Evolutionary conservation across 2,888 invertebrate species (phyloP).

Genomic region (Drosophila mayaguana): DNA sequence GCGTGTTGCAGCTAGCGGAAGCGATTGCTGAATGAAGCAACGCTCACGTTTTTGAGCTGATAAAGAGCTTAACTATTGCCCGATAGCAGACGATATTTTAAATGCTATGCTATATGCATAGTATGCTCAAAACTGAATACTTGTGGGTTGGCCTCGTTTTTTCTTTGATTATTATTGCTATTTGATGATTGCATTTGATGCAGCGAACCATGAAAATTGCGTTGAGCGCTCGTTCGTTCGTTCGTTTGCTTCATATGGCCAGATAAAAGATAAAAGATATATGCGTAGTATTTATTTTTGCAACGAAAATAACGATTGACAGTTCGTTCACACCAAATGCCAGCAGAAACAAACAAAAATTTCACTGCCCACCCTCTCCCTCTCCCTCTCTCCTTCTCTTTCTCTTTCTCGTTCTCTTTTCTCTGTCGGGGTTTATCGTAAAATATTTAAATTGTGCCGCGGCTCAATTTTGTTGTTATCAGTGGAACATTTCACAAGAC

Average conservation of each 20-base stretch:
- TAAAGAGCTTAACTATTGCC: constrained; percentile 20
- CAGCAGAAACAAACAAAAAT: constrained; percentile 44
- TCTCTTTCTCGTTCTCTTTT: background rate
- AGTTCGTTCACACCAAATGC: constrained; percentile 74
- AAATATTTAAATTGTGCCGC: constrained; percentile 70
- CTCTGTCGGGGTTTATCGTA: constrained; percentile 45
- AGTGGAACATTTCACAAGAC: constrained; percentile 64
- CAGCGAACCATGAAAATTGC: constrained; percentile 37
- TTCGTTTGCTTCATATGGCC: background rate
- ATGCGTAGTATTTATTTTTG: constrained; percentile 55
- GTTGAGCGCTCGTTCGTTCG: background rate
- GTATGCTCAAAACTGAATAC: background rate
- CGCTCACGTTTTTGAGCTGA: constrained; percentile 49
- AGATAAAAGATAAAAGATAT: constrained; percentile 49
- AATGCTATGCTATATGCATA: background rate
- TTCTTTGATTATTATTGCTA: background rate
- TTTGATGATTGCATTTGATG: constrained; percentile 33
- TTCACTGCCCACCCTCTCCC: constrained; percentile 9
- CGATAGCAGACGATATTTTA: constrained; percentile 32
- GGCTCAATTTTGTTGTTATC: constrained; percentile 53
- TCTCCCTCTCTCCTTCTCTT: background rate
- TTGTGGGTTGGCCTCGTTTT: constrained; percentile 10
- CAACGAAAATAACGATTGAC: constrained; percentile 57
- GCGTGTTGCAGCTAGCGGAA: constrained; percentile 43
- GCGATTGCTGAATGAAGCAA: constrained; percentile 19